phyloP scores from a whole-genome alignment of 2,888 invertebrate genomes.

The Ochlodes sylvanus region DNA sequence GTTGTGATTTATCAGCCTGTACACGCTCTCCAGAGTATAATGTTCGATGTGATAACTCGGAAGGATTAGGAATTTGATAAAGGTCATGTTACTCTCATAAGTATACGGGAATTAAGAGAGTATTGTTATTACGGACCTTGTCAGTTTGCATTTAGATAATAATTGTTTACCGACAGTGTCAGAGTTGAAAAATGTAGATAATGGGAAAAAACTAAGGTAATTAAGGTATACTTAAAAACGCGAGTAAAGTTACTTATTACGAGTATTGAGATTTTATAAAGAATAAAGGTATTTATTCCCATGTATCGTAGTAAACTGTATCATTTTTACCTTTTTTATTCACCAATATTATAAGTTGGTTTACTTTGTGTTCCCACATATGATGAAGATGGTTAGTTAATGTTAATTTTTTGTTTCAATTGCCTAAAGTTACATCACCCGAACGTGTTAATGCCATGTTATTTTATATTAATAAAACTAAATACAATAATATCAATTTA shows the following conservation, averaged over 20 bases:
- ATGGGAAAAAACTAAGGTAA: too few species aligned
- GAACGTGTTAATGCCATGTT: too few species aligned
- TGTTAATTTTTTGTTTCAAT: too few species aligned
- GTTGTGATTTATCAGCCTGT: slow-evolving; percentile 73
- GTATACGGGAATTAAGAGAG: slow-evolving; percentile 10
- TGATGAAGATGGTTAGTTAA: too few species aligned
- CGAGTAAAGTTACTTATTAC: too few species aligned
- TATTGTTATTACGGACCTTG: slow-evolving; percentile 16
- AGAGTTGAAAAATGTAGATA: background rate
- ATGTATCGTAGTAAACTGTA: slow-evolving; percentile 3
- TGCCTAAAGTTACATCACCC: too few species aligned
- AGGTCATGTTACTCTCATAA: slow-evolving; percentile 32
- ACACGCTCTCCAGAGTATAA: slow-evolving; percentile 34
- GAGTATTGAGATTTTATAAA: too few species aligned
- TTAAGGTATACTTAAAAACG: too few species aligned
- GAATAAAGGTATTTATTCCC: too few species aligned
- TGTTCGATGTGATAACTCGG: slow-evolving; percentile 34
- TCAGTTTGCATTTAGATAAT: background rate
- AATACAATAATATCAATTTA: too few species aligned
- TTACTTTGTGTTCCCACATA: too few species aligned
- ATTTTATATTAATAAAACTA: too few species aligned
- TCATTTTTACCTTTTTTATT: background rate
- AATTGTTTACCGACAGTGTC: background rate
- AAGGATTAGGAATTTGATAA: slow-evolving; percentile 35
- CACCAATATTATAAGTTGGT: background rate